Evolutionary conservation across 2,113 vertebrate genomes (phyloP).

Genomic region (Gopherus flavomarginatus): DNA sequence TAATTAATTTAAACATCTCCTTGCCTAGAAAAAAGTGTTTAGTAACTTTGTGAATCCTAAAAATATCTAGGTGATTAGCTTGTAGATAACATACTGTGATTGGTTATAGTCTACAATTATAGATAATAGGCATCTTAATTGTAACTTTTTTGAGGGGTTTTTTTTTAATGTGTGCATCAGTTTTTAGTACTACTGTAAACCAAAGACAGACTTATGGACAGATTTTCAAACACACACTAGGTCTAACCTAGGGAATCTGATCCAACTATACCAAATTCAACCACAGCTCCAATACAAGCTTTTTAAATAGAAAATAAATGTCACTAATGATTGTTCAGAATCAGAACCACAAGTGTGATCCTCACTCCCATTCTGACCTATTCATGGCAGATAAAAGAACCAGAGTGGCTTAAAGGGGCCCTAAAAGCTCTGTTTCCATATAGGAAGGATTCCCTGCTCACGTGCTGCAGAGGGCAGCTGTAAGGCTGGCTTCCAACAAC

Average conservation of each 20-base stretch:
- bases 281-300: not conserved
- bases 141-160: too few relatives aligned
- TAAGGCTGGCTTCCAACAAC: not conserved
- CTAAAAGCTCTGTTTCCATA: not conserved
- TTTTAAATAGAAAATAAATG: not conserved
- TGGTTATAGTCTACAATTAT: too few relatives aligned
- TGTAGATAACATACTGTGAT: not conserved
- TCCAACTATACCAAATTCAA: not conserved
- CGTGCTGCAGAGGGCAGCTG: not conserved
- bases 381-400: not conserved
- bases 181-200: too few relatives aligned
- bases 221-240: not conserved
- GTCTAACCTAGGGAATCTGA: not conserved
- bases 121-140: too few relatives aligned
- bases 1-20: too few relatives aligned
- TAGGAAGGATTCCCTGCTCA: not conserved
- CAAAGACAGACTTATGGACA: not conserved
- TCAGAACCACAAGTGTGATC: not conserved
- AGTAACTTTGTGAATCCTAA: not conserved
- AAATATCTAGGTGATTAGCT: not conserved
- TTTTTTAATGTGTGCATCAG: too few relatives aligned
- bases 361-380: not conserved
- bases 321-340: not conserved
- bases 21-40: not conserved
- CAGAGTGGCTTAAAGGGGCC: not conserved